Evolutionary conservation across 2,113 vertebrate species (phyloP).

Genomic region (Perognathus longimembris): DNA sequence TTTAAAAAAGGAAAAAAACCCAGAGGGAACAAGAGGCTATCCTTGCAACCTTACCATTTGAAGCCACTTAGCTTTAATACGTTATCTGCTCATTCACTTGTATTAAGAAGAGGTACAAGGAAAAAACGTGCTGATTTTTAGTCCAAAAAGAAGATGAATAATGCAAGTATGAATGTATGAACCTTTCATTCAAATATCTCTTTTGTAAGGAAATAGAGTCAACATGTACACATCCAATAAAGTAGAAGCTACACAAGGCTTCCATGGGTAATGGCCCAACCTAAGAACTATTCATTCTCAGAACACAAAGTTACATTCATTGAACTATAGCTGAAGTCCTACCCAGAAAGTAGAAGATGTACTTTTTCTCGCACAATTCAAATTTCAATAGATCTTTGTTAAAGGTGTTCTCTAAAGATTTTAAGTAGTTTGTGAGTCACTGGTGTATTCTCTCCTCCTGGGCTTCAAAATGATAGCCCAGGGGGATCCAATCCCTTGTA

Average conservation of each 20-base stretch:
- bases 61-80: background rate
- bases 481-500: background rate
- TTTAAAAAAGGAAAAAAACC: no score
- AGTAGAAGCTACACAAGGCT: background rate
- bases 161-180: background rate
- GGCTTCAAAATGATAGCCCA: background rate
- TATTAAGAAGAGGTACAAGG: conserved; percentile 20
- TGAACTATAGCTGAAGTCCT: background rate
- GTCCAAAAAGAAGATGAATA: conserved; percentile 22
- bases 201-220: background rate
- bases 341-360: background rate
- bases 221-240: background rate
- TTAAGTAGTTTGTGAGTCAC: background rate
- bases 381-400: conserved; percentile 3
- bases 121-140: background rate
- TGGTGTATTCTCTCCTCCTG: background rate
- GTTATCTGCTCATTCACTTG: conserved; percentile 3
- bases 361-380: background rate
- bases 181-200: background rate
- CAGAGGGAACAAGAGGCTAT: background rate
- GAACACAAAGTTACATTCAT: background rate
- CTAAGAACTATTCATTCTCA: background rate
- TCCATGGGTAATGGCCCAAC: background rate
- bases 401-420: conserved; percentile 20
- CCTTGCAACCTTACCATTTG: background rate